A percentile compares a stretch with the other conserved stretches of the same genome.
phyloP scores from a whole-genome alignment of 2,888 invertebrate genomes.

The Aspidapion aeneum region DNA sequence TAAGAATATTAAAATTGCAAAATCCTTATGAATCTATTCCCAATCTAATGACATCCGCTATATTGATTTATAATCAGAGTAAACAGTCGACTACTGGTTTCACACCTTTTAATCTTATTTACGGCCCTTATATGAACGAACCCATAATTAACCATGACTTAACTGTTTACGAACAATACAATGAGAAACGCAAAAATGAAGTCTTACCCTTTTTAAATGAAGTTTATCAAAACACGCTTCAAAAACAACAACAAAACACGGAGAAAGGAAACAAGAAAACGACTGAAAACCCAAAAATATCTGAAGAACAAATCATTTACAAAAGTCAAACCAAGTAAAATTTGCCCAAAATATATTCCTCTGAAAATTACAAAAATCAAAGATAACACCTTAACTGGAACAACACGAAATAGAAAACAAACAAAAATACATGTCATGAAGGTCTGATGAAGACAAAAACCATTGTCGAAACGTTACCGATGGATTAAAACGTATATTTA shows the following conservation, averaged over 20 bases:
- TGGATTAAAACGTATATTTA: no score
- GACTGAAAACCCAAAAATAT: constrained; percentile 4
- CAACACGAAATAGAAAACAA: no score
- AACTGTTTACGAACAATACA: constrained; percentile 4
- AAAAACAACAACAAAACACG: background rate
- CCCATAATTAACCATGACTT: background rate
- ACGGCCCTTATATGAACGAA: background rate
- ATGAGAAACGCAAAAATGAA: background rate
- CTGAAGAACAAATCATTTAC: constrained; percentile 7
- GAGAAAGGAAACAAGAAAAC: constrained; percentile 12
- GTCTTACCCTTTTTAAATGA: no score
- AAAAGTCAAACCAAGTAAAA: constrained; percentile 13
- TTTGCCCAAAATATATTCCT: constrained; percentile 4
- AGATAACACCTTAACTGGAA: no score
- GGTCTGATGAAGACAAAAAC: no score
- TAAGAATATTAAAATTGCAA: background rate
- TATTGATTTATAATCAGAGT: no score
- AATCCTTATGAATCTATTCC: background rate
- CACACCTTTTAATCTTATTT: constrained; percentile 8
- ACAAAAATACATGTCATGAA: no score
- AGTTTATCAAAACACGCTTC: background rate
- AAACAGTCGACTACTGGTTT: no score
- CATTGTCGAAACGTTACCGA: no score
- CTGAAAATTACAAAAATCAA: constrained; percentile 9
- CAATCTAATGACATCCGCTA: constrained; percentile 1